phyloP scores from a whole-genome alignment of 2,888 invertebrate genomes.

The Drosophila mulleri region DNA sequence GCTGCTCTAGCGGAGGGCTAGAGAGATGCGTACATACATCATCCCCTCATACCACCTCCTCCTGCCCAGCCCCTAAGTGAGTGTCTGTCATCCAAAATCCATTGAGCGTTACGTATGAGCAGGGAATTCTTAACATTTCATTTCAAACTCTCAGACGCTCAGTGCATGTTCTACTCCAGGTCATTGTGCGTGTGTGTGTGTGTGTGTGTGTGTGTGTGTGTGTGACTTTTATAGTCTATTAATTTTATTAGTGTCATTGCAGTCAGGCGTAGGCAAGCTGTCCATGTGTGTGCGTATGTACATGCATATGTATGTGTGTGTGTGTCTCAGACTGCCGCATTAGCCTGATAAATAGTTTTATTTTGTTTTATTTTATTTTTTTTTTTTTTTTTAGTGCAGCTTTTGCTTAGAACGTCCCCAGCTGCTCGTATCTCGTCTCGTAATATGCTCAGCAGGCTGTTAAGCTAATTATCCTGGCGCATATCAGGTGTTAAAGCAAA shows the following conservation, averaged over 20 bases:
- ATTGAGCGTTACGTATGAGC: constrained; percentile 55
- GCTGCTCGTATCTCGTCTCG: background rate
- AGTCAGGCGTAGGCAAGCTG: constrained; percentile 17
- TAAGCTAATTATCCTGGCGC: constrained; percentile 7
- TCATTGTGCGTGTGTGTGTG: background rate
- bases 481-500: constrained; percentile 5
- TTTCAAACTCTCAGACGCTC: constrained; percentile 13
- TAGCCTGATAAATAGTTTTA: constrained; percentile 5
- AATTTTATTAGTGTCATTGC: constrained; percentile 60
- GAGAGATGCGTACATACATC: too few relatives aligned
- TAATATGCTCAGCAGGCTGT: background rate
- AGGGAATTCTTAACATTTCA: constrained; percentile 49
- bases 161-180: background rate
- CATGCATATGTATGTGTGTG: background rate
- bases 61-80: background rate
- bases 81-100: constrained; percentile 48
- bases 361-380: background rate
- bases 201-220: background rate
- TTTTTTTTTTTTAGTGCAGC: background rate
- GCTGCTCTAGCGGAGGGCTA: background rate
- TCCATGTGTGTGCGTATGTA: constrained; percentile 6
- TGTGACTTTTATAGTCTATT: constrained; percentile 58
- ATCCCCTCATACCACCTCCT: too few relatives aligned
- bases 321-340: constrained; percentile 7
- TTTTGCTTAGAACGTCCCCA: background rate